Evolutionary conservation across 2,113 vertebrate genomes (phyloP), one percentile per base, ranked within the genome.

Genomic region (Desmodus rotundus): DNA sequence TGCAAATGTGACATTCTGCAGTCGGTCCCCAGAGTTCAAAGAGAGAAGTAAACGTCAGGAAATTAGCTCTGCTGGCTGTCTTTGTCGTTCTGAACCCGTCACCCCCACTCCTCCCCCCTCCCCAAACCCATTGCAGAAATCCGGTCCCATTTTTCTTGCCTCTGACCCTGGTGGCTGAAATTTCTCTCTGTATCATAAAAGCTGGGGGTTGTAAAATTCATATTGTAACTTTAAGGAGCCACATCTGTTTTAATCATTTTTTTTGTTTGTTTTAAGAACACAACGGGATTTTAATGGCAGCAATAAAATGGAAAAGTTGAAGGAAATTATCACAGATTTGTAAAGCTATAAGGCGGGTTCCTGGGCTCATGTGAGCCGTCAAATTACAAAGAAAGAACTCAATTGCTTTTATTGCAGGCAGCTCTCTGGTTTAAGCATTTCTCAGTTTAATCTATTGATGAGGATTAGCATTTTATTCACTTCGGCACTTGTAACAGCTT

Each of bases 161-260:
- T 97, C 94, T 98, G 96, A 98, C 97, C 97, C 98, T 95, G 90
- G 96, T 97, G 98, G 96, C 96, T 98, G 97, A 98, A 98, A 97
- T 98, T 98, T 98, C 96, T 98, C 98, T 98, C 97, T 90, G 96
- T 97, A 97, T 97, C 98, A 98, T 99, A 99, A 99, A 99, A 98
- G 88, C 95, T 80, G 78, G 94, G 94, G 98, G 98, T 98, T 98
- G 98, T 99, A 99, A 99, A 99, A 98, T 98, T 98, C 97, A 98
- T 98, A 99, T 98, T 98, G 98, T 98, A 98, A 98, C 98, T 98
- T 98, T 98, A 99, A 99, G 97, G 97, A 98, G 92, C 98, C 98
- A 99, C 99, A 99, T 98, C 99, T 99, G 99, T 98, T 99, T 99
- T 98, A 98, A 98, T 98, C 98, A 99, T 99, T 98, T 98, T 98